phyloP scores from a whole-genome alignment of 2,888 invertebrate genomes.

The Protula sp. region DNA sequence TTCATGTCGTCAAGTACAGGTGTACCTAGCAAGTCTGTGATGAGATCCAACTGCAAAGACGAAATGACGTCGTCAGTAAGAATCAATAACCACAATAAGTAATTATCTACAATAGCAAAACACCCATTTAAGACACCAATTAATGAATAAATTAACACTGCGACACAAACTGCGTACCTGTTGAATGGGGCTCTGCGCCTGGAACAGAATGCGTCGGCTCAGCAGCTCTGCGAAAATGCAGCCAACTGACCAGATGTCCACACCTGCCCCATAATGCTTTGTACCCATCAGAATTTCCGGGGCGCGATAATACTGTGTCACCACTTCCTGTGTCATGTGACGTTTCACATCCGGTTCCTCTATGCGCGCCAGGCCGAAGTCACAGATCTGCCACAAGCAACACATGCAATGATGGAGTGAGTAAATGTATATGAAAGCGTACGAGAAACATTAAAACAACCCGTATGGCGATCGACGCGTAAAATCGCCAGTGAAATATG shows the following conservation, averaged over 20 bases:
- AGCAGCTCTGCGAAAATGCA: conserved; percentile 98
- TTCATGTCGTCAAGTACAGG: conserved; percentile 93
- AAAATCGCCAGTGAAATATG: no score
- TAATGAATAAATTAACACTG: no score
- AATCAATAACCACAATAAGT: neutral
- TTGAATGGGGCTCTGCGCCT: conserved; percentile 95
- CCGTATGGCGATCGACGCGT: no score
- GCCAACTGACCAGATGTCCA: conserved; percentile 99
- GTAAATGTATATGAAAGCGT: no score
- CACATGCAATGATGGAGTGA: neutral
- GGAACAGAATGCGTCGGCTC: conserved; percentile 91
- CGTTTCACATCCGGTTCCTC: conserved; percentile 85
- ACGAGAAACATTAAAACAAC: no score
- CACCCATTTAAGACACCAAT: neutral
- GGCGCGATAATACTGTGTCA: conserved; percentile 98
- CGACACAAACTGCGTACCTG: no score
- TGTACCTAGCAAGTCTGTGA: conserved; percentile 94
- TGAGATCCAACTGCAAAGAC: conserved; percentile 83
- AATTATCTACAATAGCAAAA: neutral
- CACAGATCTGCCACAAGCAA: conserved; percentile 72
- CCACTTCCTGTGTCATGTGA: conserved; percentile 99
- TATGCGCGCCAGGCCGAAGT: conserved; percentile 96
- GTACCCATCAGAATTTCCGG: conserved; percentile 99
- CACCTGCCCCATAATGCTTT: conserved; percentile 89
- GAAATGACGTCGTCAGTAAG: neutral